Conservation (phyloP, 1,140 invertebrate species). For the Psilanteris sp. region DNA sequence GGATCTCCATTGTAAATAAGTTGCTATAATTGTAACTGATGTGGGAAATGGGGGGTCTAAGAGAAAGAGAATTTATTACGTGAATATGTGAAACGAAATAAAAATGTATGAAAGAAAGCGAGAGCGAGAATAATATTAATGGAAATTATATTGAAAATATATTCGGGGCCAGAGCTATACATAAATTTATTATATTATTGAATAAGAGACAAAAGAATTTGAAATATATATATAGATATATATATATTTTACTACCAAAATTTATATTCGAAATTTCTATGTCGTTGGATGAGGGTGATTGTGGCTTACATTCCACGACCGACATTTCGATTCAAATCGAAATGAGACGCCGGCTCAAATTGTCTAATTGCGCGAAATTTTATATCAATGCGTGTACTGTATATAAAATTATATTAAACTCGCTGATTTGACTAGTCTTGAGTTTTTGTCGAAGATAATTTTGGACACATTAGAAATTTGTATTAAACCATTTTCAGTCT, state of each 20-base stretch:
- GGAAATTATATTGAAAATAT: constrained; percentile 65
- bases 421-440: constrained; percentile 46
- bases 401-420: constrained; percentile 55
- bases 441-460: constrained; percentile 24
- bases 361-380: constrained; percentile 64
- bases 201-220: constrained; percentile 56
- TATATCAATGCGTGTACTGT: constrained; percentile 51
- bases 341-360: constrained; percentile 63
- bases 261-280: constrained; percentile 80
- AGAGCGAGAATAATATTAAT: constrained; percentile 23
- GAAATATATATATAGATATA: constrained; percentile 63
- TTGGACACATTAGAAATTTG: constrained; percentile 19
- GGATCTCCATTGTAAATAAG: constrained; percentile 72
- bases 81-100: constrained; percentile 4
- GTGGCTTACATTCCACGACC: constrained; percentile 79
- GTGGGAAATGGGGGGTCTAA: constrained; percentile 21
- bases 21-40: constrained; percentile 60
- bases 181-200: constrained; percentile 74
- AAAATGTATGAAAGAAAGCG: neutral
- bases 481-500: constrained; percentile 1
- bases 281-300: constrained; percentile 73
- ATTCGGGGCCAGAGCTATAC: constrained; percentile 78
- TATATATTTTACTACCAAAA: constrained; percentile 80
- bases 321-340: constrained; percentile 59
- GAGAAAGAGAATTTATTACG: constrained; percentile 41